These are phyloP conservation scores for Chromobotia macracanthus DNA, from an alignment of 2,797 vertebrate species.

Conservation along the genomic window DNA sequence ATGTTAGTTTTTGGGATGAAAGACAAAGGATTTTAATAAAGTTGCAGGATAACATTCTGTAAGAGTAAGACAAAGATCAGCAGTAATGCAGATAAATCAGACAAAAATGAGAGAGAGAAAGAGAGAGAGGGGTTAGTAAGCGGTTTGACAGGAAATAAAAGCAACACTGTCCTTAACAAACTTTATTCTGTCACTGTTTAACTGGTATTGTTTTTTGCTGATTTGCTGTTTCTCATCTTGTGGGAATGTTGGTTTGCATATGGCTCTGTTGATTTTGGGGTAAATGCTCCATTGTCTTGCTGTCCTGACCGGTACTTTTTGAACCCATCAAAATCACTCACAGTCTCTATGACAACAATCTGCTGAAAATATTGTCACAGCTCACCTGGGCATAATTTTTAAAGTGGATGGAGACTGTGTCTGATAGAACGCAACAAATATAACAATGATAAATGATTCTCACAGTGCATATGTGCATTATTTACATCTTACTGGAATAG, in stretches of 20 bases:
- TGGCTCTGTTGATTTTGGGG: slow-evolving; percentile 30
- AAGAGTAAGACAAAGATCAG: background rate
- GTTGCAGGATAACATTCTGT: background rate
- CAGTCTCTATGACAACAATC: background rate
- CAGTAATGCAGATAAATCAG: background rate
- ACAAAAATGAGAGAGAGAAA: slow-evolving; percentile 26
- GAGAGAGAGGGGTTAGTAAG: slow-evolving; percentile 10
- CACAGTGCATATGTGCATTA: background rate
- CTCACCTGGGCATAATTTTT: slow-evolving; percentile 4
- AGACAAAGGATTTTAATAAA: background rate
- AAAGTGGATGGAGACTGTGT: background rate
- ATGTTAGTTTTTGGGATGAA: background rate
- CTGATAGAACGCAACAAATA: background rate
- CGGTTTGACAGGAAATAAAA: background rate
- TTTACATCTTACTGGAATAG: slow-evolving; percentile 12
- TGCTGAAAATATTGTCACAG: background rate
- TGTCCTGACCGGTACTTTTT: slow-evolving; percentile 1
- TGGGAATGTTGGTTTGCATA: slow-evolving; percentile 73
- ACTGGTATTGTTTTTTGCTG: slow-evolving; percentile 64
- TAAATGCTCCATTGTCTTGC: slow-evolving; percentile 19
- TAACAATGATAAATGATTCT: slow-evolving; percentile 17
- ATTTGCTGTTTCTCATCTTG: slow-evolving; percentile 61
- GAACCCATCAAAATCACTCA: background rate
- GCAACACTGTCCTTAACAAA: slow-evolving; percentile 45
- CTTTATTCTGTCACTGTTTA: slow-evolving; percentile 27